These are phyloP conservation scores for Enhydra lutris DNA, from an alignment of 2,113 vertebrate genomes.

Conservation along the genomic window DNA sequence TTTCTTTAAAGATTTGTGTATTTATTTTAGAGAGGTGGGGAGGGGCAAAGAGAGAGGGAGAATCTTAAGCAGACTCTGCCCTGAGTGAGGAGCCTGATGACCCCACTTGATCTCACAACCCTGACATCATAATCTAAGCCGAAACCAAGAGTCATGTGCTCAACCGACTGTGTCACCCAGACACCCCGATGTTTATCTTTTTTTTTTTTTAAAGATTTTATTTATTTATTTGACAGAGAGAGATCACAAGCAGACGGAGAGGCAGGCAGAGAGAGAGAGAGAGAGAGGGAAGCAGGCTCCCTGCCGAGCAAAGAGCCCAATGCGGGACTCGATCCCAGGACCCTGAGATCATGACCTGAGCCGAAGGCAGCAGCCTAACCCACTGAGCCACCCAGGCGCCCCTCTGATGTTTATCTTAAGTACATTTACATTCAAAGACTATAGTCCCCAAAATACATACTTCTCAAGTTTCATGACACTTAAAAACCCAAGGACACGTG, in stretches of 20 bases:
- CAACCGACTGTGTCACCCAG: neutral
- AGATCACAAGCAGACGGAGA: too few relatives aligned
- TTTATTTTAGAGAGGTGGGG: neutral
- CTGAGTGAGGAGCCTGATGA: neutral
- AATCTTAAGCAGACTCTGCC: neutral
- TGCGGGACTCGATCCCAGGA: too few relatives aligned
- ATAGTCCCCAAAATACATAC: neutral
- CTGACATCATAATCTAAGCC: neutral
- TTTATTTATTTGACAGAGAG: too few relatives aligned
- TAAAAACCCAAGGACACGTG: neutral
- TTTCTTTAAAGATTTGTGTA: neutral
- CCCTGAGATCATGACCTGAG: too few relatives aligned
- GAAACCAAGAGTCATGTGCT: neutral
- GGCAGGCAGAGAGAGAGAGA: too few relatives aligned
- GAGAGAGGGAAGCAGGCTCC: too few relatives aligned
- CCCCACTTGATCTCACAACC: too few relatives aligned
- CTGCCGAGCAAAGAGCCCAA: too few relatives aligned
- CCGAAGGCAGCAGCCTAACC: too few relatives aligned
- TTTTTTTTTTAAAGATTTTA: too few relatives aligned
- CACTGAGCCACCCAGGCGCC: too few relatives aligned
- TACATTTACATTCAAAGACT: conserved; percentile 10
- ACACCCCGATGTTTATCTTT: neutral
- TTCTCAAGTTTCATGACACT: neutral
- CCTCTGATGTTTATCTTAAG: conserved; percentile 6
- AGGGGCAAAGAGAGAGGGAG: neutral